Base-by-base conservation (phyloP, 2,797 vertebrate genomes). In the Myiotriccus ornatus region DNA sequence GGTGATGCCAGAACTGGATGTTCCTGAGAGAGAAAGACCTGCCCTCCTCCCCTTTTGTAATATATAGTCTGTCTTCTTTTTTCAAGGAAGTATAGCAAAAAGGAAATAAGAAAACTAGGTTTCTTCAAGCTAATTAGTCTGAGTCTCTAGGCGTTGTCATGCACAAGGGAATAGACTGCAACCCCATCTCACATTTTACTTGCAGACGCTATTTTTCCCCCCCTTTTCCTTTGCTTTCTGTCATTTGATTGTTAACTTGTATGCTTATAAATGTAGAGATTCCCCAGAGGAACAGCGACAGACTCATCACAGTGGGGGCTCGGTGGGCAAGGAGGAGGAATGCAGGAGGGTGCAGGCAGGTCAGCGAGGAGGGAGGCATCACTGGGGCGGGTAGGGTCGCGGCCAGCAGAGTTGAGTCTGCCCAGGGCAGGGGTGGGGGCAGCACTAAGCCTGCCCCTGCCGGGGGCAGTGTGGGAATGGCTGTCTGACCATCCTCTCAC, bases 361-460 rank as follows among this genome's bases (percentile, higher is more conserved):
- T 25, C 27, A 6, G 23, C 14, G 19, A 56, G n/a, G 23, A 39
- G 32, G 35, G 14, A 28, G 39, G 20, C 35, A 35, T 34, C 1
- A 0, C 22, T 23, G 39, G 16, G 2, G 3, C 2, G 7, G 68
- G 28, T 12, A n/a, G 34, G n/a, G 15, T 44, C 1, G 6, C 19
- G 41, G 80, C 60, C 34, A 20, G 47, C 60, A 50, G 53, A 5
- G 2, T 6, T 19, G 22, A 7, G 27, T 7, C 13, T 39, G 39
- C 39, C 28, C 2, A 3, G 10, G 49, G 32, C 23, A 19, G 25
- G n/a, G 50, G 9, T 1, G 4, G 32, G 15, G n/a, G 44, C 64
- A 84, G 68, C 21, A 1, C 12, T 1, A 7, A 44, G 44, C 14
- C 53, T 39, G 27, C 49, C 27, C 10, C 19, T 24, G 60, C 8